phyloP scores from a whole-genome alignment of 2,113 vertebrate species.

The Pseudonaja textilis region DNA sequence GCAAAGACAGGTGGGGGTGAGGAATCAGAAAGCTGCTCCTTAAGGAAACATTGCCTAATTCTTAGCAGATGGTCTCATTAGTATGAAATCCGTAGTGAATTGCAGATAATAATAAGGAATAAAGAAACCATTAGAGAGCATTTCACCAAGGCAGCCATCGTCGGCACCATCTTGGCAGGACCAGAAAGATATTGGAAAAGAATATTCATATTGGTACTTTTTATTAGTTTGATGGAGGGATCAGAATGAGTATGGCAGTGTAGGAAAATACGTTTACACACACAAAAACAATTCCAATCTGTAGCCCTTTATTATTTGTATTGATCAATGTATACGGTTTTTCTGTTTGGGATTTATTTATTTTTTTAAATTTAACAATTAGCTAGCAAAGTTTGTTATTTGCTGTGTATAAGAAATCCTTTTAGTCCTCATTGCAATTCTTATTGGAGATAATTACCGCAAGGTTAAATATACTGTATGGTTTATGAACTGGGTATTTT shows the following conservation, averaged over 20 bases:
- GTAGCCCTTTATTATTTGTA: not conserved
- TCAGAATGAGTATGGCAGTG: not conserved
- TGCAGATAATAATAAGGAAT: too few species aligned
- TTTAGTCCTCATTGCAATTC: not conserved
- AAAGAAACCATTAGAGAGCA: too few species aligned
- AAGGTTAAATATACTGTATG: not conserved
- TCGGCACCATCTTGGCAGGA: not conserved
- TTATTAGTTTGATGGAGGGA: not conserved
- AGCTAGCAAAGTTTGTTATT: not conserved
- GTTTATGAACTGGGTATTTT: slow-evolving; percentile 42
- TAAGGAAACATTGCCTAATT: too few species aligned
- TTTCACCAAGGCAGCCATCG: too few species aligned
- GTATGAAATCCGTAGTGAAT: too few species aligned
- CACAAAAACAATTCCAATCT: not conserved
- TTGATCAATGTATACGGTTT: not conserved
- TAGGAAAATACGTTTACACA: not conserved
- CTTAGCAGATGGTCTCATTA: too few species aligned
- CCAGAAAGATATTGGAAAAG: not conserved
- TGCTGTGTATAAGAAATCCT: not conserved
- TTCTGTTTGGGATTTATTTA: not conserved
- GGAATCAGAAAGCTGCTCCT: too few species aligned
- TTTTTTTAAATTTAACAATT: not conserved
- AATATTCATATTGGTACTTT: not conserved
- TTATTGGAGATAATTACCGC: not conserved
- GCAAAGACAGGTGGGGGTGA: too few species aligned